phyloP scores from a whole-genome alignment of 1,140 invertebrate genomes.

The Anastrepha obliqua region DNA sequence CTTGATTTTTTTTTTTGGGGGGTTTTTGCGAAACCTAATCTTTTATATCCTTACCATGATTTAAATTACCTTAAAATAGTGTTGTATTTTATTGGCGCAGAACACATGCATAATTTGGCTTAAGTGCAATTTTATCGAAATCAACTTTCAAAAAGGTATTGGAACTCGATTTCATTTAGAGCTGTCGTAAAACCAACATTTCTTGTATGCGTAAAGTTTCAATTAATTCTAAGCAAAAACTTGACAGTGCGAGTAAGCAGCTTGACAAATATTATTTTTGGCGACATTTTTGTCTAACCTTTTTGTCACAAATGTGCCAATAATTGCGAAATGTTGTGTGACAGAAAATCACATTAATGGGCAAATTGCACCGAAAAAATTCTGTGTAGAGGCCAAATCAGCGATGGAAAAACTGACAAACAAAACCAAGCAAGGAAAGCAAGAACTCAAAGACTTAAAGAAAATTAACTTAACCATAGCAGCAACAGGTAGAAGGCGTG shows the following conservation, averaged over 20 bases:
- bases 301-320: neutral
- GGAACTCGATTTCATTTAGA: neutral
- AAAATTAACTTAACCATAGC: neutral
- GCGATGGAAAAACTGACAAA: neutral
- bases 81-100: neutral
- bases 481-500: neutral
- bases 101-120: neutral
- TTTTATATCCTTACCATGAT: no score
- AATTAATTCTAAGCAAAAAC: conserved; percentile 28
- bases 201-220: neutral
- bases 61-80: neutral
- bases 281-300: neutral
- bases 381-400: neutral
- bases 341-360: conserved; percentile 29
- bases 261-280: conserved; percentile 17
- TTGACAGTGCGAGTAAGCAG: neutral
- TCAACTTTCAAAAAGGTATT: conserved; percentile 40
- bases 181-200: neutral
- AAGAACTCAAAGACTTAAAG: neutral
- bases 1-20: no score
- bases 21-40: no score
- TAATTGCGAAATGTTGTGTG: conserved; percentile 36
- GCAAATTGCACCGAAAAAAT: neutral
- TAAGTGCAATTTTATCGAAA: conserved; percentile 37
- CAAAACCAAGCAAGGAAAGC: neutral